These are phyloP conservation scores for Conger conger DNA, from an alignment of 2,113 vertebrate genomes.

Conservation along the genomic window DNA sequence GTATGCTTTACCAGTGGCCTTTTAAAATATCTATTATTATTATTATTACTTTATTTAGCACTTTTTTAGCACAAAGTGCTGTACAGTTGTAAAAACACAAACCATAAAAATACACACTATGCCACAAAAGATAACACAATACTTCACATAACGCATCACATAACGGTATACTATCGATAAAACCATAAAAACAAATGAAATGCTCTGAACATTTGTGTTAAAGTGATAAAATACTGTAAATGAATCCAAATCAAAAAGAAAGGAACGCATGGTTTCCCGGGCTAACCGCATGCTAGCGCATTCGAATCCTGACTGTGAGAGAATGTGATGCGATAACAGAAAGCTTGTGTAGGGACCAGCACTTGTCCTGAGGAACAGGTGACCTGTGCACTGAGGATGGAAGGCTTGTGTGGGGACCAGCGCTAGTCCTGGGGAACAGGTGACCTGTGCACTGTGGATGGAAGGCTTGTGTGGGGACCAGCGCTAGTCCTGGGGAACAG, in stretches of 20 bases:
- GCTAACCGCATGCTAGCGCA: too few relatives aligned
- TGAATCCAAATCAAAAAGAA: too few relatives aligned
- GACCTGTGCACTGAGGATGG: not conserved
- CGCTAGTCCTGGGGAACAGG: not conserved
- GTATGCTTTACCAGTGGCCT: not conserved
- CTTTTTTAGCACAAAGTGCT: too few relatives aligned
- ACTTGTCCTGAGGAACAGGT: not conserved
- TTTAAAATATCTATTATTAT: not conserved
- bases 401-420: not conserved
- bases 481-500: not conserved
- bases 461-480: not conserved
- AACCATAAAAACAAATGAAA: too few relatives aligned
- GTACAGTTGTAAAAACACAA: too few relatives aligned
- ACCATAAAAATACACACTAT: too few relatives aligned
- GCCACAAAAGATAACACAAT: too few relatives aligned
- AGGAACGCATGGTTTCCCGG: too few relatives aligned
- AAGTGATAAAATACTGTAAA: not conserved
- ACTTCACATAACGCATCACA: too few relatives aligned
- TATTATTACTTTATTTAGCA: not conserved
- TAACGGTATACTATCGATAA: too few relatives aligned
- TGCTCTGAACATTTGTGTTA: not conserved
- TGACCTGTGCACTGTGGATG: not conserved
- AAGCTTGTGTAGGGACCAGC: not conserved
- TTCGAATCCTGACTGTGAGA: too few relatives aligned
- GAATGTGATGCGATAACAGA: not conserved